Base-by-base conservation (phyloP, 2,888 invertebrate genomes). In the Subacronicta megacephala region DNA sequence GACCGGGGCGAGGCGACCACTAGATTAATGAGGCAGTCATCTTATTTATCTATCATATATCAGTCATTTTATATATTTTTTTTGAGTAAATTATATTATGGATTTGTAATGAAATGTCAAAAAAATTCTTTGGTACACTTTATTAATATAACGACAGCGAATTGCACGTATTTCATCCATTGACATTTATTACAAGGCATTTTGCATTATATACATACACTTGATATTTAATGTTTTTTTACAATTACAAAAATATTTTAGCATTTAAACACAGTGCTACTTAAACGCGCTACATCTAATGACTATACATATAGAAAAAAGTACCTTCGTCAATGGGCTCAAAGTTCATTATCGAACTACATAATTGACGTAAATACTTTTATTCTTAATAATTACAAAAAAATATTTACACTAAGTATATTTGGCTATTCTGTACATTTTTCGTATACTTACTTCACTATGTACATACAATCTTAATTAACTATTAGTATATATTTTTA, bases 251-350 rank as follows among this genome's bases (percentile, higher is more conserved):
- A 78, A 76, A 78, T 78, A 76, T 45, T 59, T 70, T 61, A 67
- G 61, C 59, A 33, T 52, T 31, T n/a, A 31, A 62, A 62, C 40
- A 59, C 58, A 57, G 33, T 52, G 42, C 72, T 71, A 62, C 59
- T 41, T 46, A 43, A 38, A 55, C 37, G 38, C 37, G 26, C 44
- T 72, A 63, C 12, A 36, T 43, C 49, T 62, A 75, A 62, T 55
- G 47, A 68, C 68, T 65, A 75, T 60, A 75, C 57, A 74, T 62
- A 79, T 52, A 64, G 45, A 72, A 88, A 89, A 92, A 92, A 93
- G 90, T 86, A 85, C 62, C 79, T 86, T 62, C 83, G 80, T 84
- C 93, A 93, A 92, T 78, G 93, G 93, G 93, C 93, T 93, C 93
- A 91, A 81, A 85, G 87, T 85, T 88, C 85, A 68, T 52, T 41